Percentiles rank a stretch among this genome's conserved stretches.
Conservation (phyloP, 2,797 vertebrate genomes). For the Echiichthys vipera region DNA sequence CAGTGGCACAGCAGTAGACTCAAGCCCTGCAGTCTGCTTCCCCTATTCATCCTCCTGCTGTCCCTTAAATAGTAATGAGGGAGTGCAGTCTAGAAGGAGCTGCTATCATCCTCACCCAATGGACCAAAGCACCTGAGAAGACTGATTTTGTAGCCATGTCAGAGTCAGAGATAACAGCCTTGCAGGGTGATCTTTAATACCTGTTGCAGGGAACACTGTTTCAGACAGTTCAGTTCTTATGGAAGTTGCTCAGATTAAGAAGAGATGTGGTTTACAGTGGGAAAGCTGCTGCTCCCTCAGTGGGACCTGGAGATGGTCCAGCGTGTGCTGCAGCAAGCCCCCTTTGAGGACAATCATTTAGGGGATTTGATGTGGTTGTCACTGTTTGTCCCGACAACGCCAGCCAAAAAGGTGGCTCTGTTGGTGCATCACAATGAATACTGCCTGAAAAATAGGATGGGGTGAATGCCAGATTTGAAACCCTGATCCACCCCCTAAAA, state of each 20-base stretch:
- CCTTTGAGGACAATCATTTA: neutral
- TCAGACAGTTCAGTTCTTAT: slow-evolving; percentile 6
- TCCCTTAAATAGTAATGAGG: slow-evolving; percentile 5
- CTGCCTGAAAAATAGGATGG: slow-evolving; percentile 11
- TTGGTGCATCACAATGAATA: slow-evolving; percentile 6
- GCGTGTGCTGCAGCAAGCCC: neutral
- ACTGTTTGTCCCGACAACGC: slow-evolving; percentile 8
- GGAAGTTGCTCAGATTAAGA: slow-evolving; percentile 18
- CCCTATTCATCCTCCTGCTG: neutral
- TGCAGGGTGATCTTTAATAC: slow-evolving; percentile 23
- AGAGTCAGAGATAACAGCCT: slow-evolving; percentile 5
- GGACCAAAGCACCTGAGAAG: slow-evolving; percentile 19
- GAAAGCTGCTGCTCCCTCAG: slow-evolving; percentile 27
- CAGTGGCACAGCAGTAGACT: slow-evolving; percentile 25
- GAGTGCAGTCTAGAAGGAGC: slow-evolving; percentile 5
- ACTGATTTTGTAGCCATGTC: slow-evolving; percentile 7
- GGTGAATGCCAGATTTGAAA: neutral
- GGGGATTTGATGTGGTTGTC: slow-evolving; percentile 27
- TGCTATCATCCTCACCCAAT: slow-evolving; percentile 9
- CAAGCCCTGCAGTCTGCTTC: slow-evolving; percentile 6
- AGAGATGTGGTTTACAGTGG: slow-evolving; percentile 24
- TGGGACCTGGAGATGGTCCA: slow-evolving; percentile 31
- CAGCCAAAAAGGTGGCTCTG: slow-evolving; percentile 9
- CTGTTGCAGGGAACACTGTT: slow-evolving; percentile 15
- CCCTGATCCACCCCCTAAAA: neutral